Conservation (phyloP, 2,888 invertebrate genomes). For the Aproaerema taeniolella region DNA sequence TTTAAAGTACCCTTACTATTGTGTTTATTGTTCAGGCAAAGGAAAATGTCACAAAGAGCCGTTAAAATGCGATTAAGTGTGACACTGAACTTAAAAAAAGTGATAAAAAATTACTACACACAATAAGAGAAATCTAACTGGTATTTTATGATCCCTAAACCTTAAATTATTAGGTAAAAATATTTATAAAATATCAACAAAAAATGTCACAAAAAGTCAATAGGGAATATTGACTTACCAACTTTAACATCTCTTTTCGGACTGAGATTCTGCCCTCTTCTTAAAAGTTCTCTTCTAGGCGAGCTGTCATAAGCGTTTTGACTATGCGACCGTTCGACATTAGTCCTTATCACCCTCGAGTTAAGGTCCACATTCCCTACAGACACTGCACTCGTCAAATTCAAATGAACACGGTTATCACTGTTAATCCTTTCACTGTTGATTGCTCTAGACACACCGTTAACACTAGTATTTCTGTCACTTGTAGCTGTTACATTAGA, state of each 20-base stretch:
- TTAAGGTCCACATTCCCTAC: constrained; percentile 28
- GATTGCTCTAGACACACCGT: background rate
- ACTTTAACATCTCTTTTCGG: constrained; percentile 46
- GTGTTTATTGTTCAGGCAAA: too few species aligned
- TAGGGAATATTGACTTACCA: too few species aligned
- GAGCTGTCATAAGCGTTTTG: constrained; percentile 52
- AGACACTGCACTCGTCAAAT: constrained; percentile 12
- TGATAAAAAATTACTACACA: too few species aligned
- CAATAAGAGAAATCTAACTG: too few species aligned
- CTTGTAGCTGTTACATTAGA: constrained; percentile 10
- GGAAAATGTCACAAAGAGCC: too few species aligned
- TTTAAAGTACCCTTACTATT: too few species aligned
- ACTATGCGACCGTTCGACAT: constrained; percentile 55
- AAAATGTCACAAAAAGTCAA: too few species aligned
- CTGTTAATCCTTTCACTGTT: background rate
- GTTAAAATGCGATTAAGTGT: too few species aligned
- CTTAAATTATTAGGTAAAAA: too few species aligned
- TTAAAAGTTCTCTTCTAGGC: constrained; percentile 37
- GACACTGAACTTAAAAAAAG: too few species aligned
- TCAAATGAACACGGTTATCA: constrained; percentile 11
- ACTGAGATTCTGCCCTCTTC: constrained; percentile 41
- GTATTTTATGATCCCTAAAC: too few species aligned
- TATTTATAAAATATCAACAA: too few species aligned
- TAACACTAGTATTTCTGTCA: constrained; percentile 6
- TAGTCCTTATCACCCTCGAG: constrained; percentile 30